Conservation (phyloP, 1,140 invertebrate genomes). For the Cyrtorhinus lividipennis region DNA sequence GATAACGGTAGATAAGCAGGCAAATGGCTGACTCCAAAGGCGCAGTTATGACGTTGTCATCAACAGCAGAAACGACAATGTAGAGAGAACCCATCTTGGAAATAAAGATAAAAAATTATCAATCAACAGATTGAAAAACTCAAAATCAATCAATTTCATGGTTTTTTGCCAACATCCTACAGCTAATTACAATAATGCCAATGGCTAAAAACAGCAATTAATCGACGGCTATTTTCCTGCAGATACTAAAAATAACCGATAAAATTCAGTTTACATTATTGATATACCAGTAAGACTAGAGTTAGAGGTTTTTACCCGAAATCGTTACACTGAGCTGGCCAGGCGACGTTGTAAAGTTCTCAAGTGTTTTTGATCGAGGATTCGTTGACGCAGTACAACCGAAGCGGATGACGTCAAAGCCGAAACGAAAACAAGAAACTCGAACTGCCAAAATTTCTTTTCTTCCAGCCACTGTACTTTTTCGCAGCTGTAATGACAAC, state of each 20-base stretch:
- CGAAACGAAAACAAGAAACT: slow-evolving; percentile 51
- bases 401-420: slow-evolving; percentile 42
- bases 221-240: too few species aligned
- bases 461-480: slow-evolving; percentile 55
- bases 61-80: slow-evolving; percentile 3
- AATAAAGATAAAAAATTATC: too few species aligned
- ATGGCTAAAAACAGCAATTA: too few species aligned
- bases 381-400: slow-evolving; percentile 40
- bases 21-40: slow-evolving; percentile 8
- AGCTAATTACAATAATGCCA: too few species aligned
- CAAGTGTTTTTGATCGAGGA: slow-evolving; percentile 40
- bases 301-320: neutral
- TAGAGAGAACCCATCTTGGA: slow-evolving; percentile 17
- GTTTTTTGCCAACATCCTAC: too few species aligned
- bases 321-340: slow-evolving; percentile 24
- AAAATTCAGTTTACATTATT: too few species aligned
- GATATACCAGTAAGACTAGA: too few species aligned
- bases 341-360: slow-evolving; percentile 43
- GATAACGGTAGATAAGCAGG: neutral
- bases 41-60: slow-evolving; percentile 3
- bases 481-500: slow-evolving; percentile 38
- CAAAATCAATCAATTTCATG: too few species aligned
- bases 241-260: too few species aligned
- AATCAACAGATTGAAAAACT: too few species aligned
- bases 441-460: slow-evolving; percentile 69